A percentile compares a stretch with the other conserved stretches of the same genome.
These are phyloP conservation scores for Colletes latitarsis DNA, from an alignment of 1,140 invertebrate genomes.

Conservation along the genomic window DNA sequence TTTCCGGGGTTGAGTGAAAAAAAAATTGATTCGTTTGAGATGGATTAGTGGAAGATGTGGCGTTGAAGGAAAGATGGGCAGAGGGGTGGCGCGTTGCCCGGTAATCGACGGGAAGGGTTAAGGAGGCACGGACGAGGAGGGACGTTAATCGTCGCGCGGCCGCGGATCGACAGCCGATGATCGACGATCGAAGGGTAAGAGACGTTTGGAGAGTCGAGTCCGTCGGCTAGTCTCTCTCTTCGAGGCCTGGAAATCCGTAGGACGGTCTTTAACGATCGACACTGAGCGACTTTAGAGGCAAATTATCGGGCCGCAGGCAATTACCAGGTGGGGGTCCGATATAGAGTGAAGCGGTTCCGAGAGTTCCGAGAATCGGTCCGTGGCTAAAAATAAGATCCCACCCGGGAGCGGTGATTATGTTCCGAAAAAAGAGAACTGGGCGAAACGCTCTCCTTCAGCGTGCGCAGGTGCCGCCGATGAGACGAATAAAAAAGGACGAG, in stretches of 20 bases:
- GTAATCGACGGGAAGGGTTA: too few relatives aligned
- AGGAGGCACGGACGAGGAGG: too few relatives aligned
- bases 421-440: slow-evolving; percentile 73
- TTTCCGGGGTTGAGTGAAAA: too few relatives aligned
- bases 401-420: slow-evolving; percentile 79
- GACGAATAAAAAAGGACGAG: slow-evolving; percentile 41
- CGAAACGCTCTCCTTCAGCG: slow-evolving; percentile 62
- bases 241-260: slow-evolving; percentile 34
- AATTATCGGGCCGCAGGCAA: slow-evolving; percentile 76
- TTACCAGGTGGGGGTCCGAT: slow-evolving; percentile 72
- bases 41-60: too few relatives aligned
- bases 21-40: too few relatives aligned
- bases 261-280: slow-evolving; percentile 72
- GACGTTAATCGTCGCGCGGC: too few relatives aligned
- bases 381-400: slow-evolving; percentile 80
- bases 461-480: slow-evolving; percentile 60
- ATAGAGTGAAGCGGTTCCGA: slow-evolving; percentile 59
- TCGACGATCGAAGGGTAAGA: neutral
- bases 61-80: too few relatives aligned
- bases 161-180: neutral
- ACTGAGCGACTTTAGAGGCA: slow-evolving; percentile 65
- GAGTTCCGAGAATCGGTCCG: slow-evolving; percentile 76
- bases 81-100: too few relatives aligned
- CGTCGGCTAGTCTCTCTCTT: neutral
- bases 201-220: too few relatives aligned